Evolutionary conservation across 2,113 vertebrate genomes (phyloP).

Genomic region (Podocnemis expansa): DNA sequence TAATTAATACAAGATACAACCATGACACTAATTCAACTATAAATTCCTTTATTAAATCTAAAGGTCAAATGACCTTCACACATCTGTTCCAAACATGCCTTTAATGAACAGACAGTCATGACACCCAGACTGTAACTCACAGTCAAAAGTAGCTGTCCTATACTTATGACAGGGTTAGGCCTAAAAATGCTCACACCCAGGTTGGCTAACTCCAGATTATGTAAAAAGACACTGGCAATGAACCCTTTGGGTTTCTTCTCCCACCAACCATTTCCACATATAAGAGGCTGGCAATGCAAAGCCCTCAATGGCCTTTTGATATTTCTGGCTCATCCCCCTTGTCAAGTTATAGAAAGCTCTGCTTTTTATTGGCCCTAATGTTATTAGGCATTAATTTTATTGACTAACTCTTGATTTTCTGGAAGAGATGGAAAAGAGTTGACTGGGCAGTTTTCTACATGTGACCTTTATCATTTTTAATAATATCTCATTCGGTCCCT

Average conservation of each 20-base stretch:
- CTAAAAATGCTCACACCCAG: background rate
- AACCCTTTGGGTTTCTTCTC: background rate
- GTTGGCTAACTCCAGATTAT: background rate
- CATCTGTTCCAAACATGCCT: background rate
- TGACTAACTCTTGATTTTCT: background rate
- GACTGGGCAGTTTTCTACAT: background rate
- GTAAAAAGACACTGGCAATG: background rate
- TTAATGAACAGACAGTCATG: background rate
- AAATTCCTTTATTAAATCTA: background rate
- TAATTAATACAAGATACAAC: background rate
- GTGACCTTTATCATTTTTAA: background rate
- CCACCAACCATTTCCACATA: background rate
- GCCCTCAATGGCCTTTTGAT: background rate
- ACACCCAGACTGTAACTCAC: background rate
- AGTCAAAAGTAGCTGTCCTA: background rate
- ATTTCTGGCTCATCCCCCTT: accelerated
- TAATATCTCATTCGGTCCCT: background rate
- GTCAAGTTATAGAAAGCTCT: background rate
- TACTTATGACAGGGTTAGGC: background rate
- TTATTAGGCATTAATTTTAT: background rate
- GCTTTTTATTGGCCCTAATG: background rate
- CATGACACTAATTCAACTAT: background rate
- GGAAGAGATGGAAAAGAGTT: background rate
- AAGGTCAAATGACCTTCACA: background rate
- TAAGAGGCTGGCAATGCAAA: background rate